Percentiles rank a stretch among this genome's conserved stretches.
phyloP scores from a whole-genome alignment of 2,888 invertebrate species.

The Acrobeloides nanus region DNA sequence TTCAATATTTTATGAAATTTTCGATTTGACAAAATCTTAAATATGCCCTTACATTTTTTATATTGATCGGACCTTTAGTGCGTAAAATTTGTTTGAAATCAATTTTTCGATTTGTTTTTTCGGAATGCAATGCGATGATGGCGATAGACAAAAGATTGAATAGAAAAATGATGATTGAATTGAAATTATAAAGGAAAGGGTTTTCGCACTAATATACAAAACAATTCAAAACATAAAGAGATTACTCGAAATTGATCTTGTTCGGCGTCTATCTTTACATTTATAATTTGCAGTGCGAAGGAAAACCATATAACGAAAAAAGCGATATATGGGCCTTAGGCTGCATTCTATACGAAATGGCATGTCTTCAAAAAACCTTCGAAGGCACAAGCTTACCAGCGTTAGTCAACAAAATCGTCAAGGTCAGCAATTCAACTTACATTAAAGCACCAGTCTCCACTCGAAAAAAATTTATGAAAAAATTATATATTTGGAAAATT shows the following conservation, averaged over 20 bases:
- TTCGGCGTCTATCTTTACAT: slow-evolving; percentile 4
- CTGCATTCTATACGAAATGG: slow-evolving; percentile 71
- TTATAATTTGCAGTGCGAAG: slow-evolving; percentile 67
- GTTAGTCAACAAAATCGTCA: slow-evolving; percentile 69
- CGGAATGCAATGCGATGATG: too few relatives aligned
- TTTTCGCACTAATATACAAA: too few relatives aligned
- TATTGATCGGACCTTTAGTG: too few relatives aligned
- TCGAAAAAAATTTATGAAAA: neutral
- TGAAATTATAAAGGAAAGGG: neutral
- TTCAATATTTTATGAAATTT: too few relatives aligned
- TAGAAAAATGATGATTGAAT: neutral
- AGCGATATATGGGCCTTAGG: slow-evolving; percentile 72
- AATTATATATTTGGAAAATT: slow-evolving; percentile 2
- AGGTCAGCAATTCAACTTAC: slow-evolving; percentile 55
- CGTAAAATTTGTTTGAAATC: too few relatives aligned
- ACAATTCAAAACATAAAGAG: too few relatives aligned
- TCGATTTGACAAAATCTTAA: slow-evolving; percentile 2
- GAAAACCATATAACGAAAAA: slow-evolving; percentile 69
- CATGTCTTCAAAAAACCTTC: slow-evolving; percentile 67
- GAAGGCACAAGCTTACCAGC: slow-evolving; percentile 69
- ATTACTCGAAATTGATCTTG: neutral
- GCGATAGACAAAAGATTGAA: too few relatives aligned
- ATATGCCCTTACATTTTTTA: neutral
- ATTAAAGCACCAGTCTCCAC: neutral
- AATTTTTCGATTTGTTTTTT: too few relatives aligned